Conservation (phyloP, 2,888 invertebrate species). For the Sceliomorpha sp. region DNA sequence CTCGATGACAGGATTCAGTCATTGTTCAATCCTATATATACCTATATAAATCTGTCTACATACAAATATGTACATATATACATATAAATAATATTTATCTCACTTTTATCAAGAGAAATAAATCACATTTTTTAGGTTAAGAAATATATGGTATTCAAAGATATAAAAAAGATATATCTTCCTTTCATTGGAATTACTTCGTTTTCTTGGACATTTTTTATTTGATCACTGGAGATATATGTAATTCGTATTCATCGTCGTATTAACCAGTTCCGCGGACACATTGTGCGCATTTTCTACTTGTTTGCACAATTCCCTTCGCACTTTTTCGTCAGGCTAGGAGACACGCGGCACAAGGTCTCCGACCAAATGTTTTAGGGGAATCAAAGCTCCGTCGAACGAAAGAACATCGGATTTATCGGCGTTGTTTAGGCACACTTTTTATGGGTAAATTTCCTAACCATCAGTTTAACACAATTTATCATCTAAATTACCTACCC, state of each 20-base stretch:
- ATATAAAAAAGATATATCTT: too few species aligned
- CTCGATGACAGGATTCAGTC: conserved; percentile 71
- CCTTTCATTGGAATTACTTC: too few species aligned
- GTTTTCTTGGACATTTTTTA: too few species aligned
- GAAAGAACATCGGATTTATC: conserved; percentile 77
- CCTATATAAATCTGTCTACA: conserved; percentile 14
- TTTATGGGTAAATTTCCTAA: conserved; percentile 36
- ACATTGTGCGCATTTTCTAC: conserved; percentile 80
- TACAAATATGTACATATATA: too few species aligned
- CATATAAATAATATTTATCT: too few species aligned
- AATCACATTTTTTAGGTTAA: too few species aligned
- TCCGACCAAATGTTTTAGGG: conserved; percentile 62
- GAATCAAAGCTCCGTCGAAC: conserved; percentile 66
- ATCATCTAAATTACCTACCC: too few species aligned
- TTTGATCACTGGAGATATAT: too few species aligned
- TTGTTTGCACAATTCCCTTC: conserved; percentile 79
- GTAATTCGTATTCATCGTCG: conserved; percentile 55
- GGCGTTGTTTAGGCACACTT: conserved; percentile 71
- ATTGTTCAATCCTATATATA: conserved; percentile 63
- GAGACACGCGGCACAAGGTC: conserved; percentile 32
- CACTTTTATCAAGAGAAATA: too few species aligned
- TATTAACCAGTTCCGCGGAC: conserved; percentile 76
- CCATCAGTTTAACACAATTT: too few species aligned
- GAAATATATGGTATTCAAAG: too few species aligned
- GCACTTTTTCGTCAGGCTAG: conserved; percentile 66